Evolutionary conservation across 2,113 vertebrate species (phyloP), one percentile per base, ranked within the genome.

Genomic region (Uropsilus gracilis): DNA sequence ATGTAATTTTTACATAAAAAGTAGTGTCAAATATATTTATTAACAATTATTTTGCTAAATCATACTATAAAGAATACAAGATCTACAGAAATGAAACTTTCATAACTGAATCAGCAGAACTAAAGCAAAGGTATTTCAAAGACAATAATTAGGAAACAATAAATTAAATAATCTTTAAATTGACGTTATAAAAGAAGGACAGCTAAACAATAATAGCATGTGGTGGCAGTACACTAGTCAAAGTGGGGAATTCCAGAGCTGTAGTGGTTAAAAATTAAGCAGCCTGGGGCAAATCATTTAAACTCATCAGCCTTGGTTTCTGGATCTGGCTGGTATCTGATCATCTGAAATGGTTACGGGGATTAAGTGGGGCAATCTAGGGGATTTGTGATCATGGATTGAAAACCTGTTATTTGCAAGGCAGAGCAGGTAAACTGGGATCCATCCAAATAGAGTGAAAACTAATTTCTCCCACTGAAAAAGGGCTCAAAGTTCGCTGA

Each of bases 101-200:
- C 42, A 68, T 16, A 91, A 75, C 26, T 84, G 26, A 66, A 72
- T 64, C 42, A 81, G n/a, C 2, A 86, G 55, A 94, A 75, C 63
- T 34, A 87, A 89, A 89, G 69, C 69, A 71, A 83, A 81, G 76
- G 44, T 86, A 8, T 6, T 78, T 89, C 48, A 78, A 90, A 89
- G 46, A 85, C 37, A 73, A 91, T 76, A 24, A 80, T 32, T 37
- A 82, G 72, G 50, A 80, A 94, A 81, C 63, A 89, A 42, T 59
- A 94, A 61, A 86, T 30, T 90, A 90, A 92, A 82, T 73, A 42
- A 32, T 61, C 89, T 37, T 57, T 55, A 55, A 55, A 83, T 22
- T 92, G 83, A 42, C 34, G 57, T n/a, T 93, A 72, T 63, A 75
- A 91, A 63, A 92, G 90, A 83, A 86, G 46, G 26, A 53, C 5